phyloP scores from a whole-genome alignment of 2,113 vertebrate species.

The Lycaon pictus region DNA sequence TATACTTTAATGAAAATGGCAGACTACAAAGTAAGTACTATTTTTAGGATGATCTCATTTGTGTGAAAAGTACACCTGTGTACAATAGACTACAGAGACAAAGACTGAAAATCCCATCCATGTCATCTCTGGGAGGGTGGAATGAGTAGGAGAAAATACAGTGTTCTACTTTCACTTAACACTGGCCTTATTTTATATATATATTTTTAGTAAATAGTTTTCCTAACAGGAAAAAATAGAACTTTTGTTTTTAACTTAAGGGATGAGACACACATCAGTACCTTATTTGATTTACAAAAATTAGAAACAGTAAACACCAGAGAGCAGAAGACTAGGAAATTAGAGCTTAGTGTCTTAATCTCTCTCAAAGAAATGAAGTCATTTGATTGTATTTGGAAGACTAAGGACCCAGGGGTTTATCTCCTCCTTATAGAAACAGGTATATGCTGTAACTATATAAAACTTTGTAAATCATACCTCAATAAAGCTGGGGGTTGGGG shows the following conservation, averaged over 20 bases:
- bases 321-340: neutral
- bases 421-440: neutral
- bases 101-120: neutral
- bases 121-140: neutral
- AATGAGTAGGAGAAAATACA: neutral
- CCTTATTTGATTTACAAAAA: neutral
- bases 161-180: neutral
- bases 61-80: neutral
- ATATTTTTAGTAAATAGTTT: neutral
- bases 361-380: neutral
- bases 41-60: neutral
- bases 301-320: neutral
- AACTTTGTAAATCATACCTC: neutral
- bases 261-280: neutral
- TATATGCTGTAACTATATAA: neutral
- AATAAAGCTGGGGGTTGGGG: neutral
- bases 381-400: neutral
- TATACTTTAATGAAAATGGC: neutral
- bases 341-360: neutral
- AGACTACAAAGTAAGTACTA: neutral
- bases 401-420: neutral
- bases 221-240: neutral
- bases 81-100: neutral
- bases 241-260: neutral
- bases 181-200: neutral